Evolutionary conservation across 2,888 invertebrate species (phyloP), one percentile per base, ranked within the genome.

Genomic region (Drosophila diplacantha): DNA sequence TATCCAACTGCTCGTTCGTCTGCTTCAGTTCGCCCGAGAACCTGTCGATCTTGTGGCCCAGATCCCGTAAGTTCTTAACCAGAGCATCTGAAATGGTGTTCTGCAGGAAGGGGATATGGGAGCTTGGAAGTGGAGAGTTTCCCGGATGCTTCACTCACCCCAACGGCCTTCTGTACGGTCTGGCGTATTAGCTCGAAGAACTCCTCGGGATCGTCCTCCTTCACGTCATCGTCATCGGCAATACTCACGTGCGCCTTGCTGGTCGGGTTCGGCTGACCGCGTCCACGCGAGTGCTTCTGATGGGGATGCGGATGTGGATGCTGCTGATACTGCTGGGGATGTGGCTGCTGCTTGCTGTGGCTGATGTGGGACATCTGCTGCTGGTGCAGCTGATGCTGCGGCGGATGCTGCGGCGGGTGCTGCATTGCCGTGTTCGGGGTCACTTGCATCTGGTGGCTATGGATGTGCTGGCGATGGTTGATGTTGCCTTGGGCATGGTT

Each of bases 181-280:
- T 84, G 79, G 11, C 84, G 81, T 54, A 87, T 87, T 1, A 87
- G 67, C 37, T 83, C 78, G 50, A 87, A 87, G 53, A 87, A 87
- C 64, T 87, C 88, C 41, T 87, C 87, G 1, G 86, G 83, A 63
- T 85, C 87, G 32, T 86, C 85, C 51, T 85, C 85, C 56, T 84
- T 86, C 16, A 52, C 65, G 9, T 58, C 66, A 49, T 66, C 64
- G 32, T 54, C 72, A 51, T 61, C 56, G 37, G 50, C 57, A 34
- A 47, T 52, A 47, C 71, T 64, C 53, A 70, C 64, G 29, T 54
- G 56, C 32, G 44, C 12, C 43, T 69, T 69, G 52, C 20, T 34
- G 14, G 41, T 5, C 16, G 60, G 37, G 18, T 49, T 49, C 14
- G 22, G 35, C 24, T 53, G 60, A 9, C 29, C 44, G 20, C 60